phyloP scores from a whole-genome alignment of 1,140 invertebrate genomes.

The Onthophagus taurus region DNA sequence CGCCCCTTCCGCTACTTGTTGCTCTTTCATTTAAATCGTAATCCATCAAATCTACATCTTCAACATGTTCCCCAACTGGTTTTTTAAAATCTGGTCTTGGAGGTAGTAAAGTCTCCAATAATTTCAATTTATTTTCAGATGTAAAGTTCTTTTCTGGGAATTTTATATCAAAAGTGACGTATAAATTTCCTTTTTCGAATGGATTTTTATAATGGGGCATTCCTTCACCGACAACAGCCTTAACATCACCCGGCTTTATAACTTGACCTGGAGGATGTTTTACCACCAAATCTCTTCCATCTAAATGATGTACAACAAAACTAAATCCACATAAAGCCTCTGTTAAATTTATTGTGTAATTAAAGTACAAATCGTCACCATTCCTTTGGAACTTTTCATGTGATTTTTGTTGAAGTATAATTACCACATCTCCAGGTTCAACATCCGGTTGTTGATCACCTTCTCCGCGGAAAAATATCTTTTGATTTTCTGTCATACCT shows the following conservation, averaged over 20 bases:
- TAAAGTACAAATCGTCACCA: constrained; percentile 67
- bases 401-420: constrained; percentile 74
- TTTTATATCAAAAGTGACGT: constrained; percentile 73
- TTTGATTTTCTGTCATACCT: constrained; percentile 78
- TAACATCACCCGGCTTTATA: constrained; percentile 69
- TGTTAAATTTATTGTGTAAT: constrained; percentile 62
- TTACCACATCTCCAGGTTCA: constrained; percentile 79
- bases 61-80: constrained; percentile 64
- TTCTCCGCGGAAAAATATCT: constrained; percentile 77
- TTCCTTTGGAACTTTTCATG: constrained; percentile 69
- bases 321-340: constrained; percentile 87
- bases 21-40: constrained; percentile 50
- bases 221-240: constrained; percentile 73
- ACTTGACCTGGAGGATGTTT: constrained; percentile 62
- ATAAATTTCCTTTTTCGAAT: constrained; percentile 78
- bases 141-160: constrained; percentile 79
- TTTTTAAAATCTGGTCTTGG: constrained; percentile 52
- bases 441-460: constrained; percentile 83
- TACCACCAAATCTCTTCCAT: constrained; percentile 69
- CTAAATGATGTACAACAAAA: constrained; percentile 73
- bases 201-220: constrained; percentile 83
- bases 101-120: constrained; percentile 49
- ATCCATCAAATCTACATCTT: constrained; percentile 74
- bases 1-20: constrained; percentile 41
- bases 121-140: constrained; percentile 48